Evolutionary conservation across 2,888 invertebrate genomes (phyloP).

Genomic region (Chymomyza fuscimana): DNA sequence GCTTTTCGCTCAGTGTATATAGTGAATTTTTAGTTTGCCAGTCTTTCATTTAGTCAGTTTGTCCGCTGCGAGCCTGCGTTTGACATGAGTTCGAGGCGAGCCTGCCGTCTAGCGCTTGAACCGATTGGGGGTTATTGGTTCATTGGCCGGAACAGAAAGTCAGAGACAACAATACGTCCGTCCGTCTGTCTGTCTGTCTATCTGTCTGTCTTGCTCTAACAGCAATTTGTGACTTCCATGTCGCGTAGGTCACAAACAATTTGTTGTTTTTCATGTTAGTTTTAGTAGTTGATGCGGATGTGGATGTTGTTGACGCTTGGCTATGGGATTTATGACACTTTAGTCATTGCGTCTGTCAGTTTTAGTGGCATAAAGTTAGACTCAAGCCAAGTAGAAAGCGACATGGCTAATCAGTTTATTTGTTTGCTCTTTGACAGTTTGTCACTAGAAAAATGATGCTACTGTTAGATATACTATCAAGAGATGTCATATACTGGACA

Average conservation of each 20-base stretch:
- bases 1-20: neutral
- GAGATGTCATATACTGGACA: neutral
- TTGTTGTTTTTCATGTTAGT: slow-evolving; percentile 42
- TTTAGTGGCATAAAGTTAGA: slow-evolving; percentile 61
- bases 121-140: slow-evolving; percentile 56
- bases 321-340: slow-evolving; percentile 75
- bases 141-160: slow-evolving; percentile 53
- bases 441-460: neutral
- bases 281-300: neutral
- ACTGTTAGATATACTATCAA: neutral
- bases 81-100: slow-evolving; percentile 60
- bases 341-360: slow-evolving; percentile 70
- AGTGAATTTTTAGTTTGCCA: neutral
- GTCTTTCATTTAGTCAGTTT: neutral
- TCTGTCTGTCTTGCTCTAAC: neutral
- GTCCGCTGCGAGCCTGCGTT: slow-evolving; percentile 51
- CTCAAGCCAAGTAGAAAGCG: slow-evolving; percentile 5
- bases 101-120: slow-evolving; percentile 36
- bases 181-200: neutral
- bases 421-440: neutral
- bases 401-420: slow-evolving; percentile 2
- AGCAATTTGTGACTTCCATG: slow-evolving; percentile 54
- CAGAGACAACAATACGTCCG: neutral
- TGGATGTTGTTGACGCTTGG: slow-evolving; percentile 70
- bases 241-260: slow-evolving; percentile 70